phyloP scores from a whole-genome alignment of 1,140 invertebrate genomes.

The Drosophila paulistorum region DNA sequence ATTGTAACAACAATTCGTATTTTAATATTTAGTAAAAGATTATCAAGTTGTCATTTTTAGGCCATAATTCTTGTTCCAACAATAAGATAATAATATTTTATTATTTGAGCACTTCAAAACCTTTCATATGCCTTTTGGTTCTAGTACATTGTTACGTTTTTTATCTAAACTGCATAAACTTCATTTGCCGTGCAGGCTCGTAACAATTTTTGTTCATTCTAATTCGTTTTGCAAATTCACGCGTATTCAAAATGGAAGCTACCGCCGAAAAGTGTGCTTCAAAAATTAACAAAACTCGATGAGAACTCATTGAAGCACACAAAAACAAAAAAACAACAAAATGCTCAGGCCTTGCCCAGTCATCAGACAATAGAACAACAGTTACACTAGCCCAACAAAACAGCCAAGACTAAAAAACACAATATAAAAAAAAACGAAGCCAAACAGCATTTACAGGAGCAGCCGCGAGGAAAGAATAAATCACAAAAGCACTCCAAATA shows the following conservation, averaged over 20 bases:
- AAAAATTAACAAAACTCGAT: constrained; percentile 72
- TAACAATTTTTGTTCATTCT: background rate
- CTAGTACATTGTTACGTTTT: background rate
- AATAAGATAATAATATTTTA: too few relatives aligned
- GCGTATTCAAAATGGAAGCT: constrained; percentile 3
- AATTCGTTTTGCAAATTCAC: background rate
- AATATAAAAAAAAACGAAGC: constrained; percentile 26
- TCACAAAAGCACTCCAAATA: constrained; percentile 78
- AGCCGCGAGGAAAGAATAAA: constrained; percentile 55
- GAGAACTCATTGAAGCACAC: constrained; percentile 56
- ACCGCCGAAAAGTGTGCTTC: constrained; percentile 39
- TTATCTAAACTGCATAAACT: constrained; percentile 4
- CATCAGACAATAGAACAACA: constrained; percentile 33
- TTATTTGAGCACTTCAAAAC: background rate
- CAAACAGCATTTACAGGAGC: constrained; percentile 47
- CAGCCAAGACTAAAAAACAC: background rate
- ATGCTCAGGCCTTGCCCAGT: constrained; percentile 20
- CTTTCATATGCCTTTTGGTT: too few relatives aligned
- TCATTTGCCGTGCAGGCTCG: constrained; percentile 13
- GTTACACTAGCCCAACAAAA: constrained; percentile 35
- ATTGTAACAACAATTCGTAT: too few relatives aligned
- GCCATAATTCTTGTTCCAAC: too few relatives aligned
- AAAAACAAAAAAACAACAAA: background rate
- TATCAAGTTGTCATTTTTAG: too few relatives aligned
- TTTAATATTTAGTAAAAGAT: too few relatives aligned